Conservation (phyloP, 2,113 vertebrate species). For the Dasyprocta punctata region DNA sequence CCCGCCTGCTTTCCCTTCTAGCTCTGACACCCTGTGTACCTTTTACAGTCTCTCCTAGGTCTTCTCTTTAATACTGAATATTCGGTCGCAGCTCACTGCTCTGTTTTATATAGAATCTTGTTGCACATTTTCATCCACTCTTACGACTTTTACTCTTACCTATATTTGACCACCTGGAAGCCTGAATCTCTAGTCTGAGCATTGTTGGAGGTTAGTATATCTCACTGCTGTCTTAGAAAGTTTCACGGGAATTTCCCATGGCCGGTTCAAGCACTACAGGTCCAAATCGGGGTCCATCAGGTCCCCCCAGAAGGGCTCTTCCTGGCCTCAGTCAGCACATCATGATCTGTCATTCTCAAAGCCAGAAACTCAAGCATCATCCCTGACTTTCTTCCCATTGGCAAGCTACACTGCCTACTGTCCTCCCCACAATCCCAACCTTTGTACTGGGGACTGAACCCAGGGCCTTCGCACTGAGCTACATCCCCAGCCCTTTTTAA, state of each 20-base stretch:
- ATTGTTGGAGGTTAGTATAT: not conserved
- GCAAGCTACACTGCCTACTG: not conserved
- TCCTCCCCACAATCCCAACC: not conserved
- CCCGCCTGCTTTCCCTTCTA: not conserved
- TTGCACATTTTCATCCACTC: not conserved
- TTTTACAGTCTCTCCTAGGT: not conserved
- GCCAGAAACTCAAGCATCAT: not conserved
- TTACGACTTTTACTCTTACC: not conserved
- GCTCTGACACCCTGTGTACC: not conserved
- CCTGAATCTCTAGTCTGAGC: not conserved
- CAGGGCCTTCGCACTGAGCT: not conserved
- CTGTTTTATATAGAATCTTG: not conserved
- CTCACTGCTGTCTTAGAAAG: not conserved
- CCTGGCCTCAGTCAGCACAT: not conserved
- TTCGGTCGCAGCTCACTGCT: not conserved
- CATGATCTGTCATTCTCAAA: not conserved
- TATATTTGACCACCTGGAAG: not conserved
- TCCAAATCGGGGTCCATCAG: not conserved
- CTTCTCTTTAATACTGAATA: not conserved
- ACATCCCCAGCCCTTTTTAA: not conserved
- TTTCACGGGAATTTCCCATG: not conserved
- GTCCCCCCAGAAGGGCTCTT: not conserved
- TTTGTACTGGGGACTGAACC: not conserved
- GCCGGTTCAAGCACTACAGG: not conserved
- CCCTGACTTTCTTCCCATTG: not conserved